Evolutionary conservation across 2,888 invertebrate genomes (phyloP), one percentile per base, ranked within the genome.

Genomic region (Chymomyza amoena): DNA sequence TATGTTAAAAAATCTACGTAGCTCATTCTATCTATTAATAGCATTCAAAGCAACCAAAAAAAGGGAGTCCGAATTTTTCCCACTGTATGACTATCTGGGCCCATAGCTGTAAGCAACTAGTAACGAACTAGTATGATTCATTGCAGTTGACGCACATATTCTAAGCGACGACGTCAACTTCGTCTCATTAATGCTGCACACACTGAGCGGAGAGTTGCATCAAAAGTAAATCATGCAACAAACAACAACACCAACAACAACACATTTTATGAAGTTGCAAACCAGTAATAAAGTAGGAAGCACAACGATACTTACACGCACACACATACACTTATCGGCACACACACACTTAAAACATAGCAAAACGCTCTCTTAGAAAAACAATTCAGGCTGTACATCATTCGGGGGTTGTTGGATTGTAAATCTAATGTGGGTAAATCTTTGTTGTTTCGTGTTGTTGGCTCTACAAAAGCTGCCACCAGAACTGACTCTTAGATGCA

Each of bases 201-300:
- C 66, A 61, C 66, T 64, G 57, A 45, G 39, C 39, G 10, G 13
- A 45, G 13, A 13, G 39, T 6, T 75, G 77, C 79, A 75, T 68
- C 72, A 59, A 70, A 83, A 83, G 72, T 85, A 85, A 85, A 80
- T 85, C 81, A 84, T 72, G 87, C 87, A 59, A 68, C 66, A 73
- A 63, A 78, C 76, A 75, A 64, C 59, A 28, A 25, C 59, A 54
- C 20, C 51, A 56, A 54, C 63, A 50, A 54, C 60, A 32, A 81
- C 79, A 86, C 84, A 81, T 86, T 86, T 81, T 81, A 81, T 86
- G 79, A 72, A 79, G 81, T 77, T 84, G 70, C 64, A 81, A 81
- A 86, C 81, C 81, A 84, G 81, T 84, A 86, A 86, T 86, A 86
- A 84, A 81, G 81, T 81, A 84, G 81, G 81, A 81, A 86, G 67